A percentile compares a stretch with the other conserved stretches of the same genome.
Evolutionary conservation across 1,140 invertebrate genomes (phyloP).

Genomic region (Meloidogyne floridensis): DNA sequence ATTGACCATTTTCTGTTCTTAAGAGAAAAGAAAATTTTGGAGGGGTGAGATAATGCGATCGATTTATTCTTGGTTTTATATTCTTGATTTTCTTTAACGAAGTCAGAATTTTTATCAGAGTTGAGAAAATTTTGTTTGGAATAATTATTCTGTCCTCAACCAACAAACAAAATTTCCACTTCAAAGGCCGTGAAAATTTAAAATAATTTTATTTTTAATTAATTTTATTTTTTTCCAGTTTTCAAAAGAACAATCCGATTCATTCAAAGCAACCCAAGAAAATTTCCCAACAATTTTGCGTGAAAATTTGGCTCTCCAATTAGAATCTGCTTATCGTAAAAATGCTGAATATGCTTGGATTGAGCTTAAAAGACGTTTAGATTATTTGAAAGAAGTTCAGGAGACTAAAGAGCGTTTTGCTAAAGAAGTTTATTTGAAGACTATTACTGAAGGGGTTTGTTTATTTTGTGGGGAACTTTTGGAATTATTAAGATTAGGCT

Average conservation of each 20-base stretch:
- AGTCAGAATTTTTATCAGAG: no score
- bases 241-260: slow-evolving; percentile 59
- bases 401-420: slow-evolving; percentile 63
- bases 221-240: slow-evolving; percentile 40
- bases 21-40: no score
- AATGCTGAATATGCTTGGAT: slow-evolving; percentile 61
- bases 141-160: no score
- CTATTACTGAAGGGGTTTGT: slow-evolving; percentile 53
- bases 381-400: slow-evolving; percentile 62
- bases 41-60: no score
- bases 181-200: no score
- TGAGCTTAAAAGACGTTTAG: slow-evolving; percentile 61
- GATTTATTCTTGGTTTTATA: no score
- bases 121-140: no score
- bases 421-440: slow-evolving; percentile 57
- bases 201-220: no score
- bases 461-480: background rate
- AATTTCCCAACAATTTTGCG: slow-evolving; percentile 62
- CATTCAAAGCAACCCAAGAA: slow-evolving; percentile 58
- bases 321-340: slow-evolving; percentile 64
- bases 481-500: no score
- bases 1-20: no score
- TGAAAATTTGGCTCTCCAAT: slow-evolving; percentile 61
- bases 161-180: no score
- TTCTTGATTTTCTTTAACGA: no score